Percentiles rank a stretch among this genome's conserved stretches.
Evolutionary conservation across 2,113 vertebrate species (phyloP).

Genomic region (Dissostichus mawsoni): DNA sequence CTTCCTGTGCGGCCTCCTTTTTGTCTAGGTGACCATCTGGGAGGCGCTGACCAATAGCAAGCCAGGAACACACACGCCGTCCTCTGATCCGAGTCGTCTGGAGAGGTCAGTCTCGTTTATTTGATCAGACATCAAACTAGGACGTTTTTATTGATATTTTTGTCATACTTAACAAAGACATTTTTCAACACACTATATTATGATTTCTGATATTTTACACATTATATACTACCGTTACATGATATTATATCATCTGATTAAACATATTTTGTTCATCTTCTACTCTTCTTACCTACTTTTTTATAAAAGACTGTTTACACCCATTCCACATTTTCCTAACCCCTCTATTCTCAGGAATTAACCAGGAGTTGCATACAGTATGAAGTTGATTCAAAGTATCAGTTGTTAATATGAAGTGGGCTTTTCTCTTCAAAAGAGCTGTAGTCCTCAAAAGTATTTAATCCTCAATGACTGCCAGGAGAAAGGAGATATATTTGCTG

Average conservation of each 20-base stretch:
- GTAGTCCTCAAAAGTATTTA: neutral
- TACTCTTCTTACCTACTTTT: neutral
- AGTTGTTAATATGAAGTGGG: neutral
- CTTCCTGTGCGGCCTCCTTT: conserved; percentile 33
- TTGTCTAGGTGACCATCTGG: conserved; percentile 96
- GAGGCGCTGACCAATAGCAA: conserved; percentile 98
- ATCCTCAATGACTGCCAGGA: conserved; percentile 30
- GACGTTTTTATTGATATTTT: too few relatives aligned
- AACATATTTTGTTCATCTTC: neutral
- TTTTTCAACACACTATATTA: too few relatives aligned
- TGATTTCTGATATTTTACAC: too few relatives aligned
- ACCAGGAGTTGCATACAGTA: neutral
- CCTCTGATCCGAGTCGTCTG: conserved; percentile 88
- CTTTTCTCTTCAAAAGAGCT: conserved; percentile 17
- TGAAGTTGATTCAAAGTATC: neutral
- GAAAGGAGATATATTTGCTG: conserved; percentile 13
- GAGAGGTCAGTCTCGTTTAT: conserved; percentile 86
- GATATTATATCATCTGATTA: neutral
- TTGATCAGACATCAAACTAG: neutral
- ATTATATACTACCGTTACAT: too few relatives aligned
- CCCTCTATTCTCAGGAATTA: neutral
- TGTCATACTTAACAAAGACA: too few relatives aligned
- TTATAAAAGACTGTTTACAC: too few relatives aligned
- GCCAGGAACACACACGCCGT: conserved; percentile 90
- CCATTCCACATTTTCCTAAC: too few relatives aligned